Evolutionary conservation across 2,888 invertebrate species (phyloP), one percentile per base, ranked within the genome.

Genomic region (Hypercompe scribonia): DNA sequence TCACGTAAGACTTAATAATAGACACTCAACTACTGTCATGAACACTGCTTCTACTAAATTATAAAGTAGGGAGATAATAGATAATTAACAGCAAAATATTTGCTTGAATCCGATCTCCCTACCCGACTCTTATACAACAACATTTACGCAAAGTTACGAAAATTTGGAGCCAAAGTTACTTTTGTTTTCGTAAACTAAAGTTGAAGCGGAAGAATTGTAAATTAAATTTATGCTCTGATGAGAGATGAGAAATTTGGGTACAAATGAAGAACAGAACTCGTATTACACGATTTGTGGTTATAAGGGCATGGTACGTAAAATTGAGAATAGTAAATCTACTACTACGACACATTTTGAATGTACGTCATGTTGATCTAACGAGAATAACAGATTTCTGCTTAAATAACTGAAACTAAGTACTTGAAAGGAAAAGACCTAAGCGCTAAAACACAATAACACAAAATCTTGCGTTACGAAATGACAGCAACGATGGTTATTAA

Each of bases 121-220:
- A n/a, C 24, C 50, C 10, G n/a, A n/a, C 24, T n/a, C 15, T 58
- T 58, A 28, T 58, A 58, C n/a, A 58, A 58, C 28, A 58, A 58
- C 28, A 58, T 58, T 58, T 58, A 33, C 34, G 24, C 34, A 31
- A 64, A 64, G 65, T 65, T 65, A 36, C 65, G 36, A 36, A 65
- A 34, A 65, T 65, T 36, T 65, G 24, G 15, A 61, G 61, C 31
- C 61, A 61, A 58, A 58, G 61, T 61, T 31, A 31, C 31, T 61
- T 61, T 61, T 61, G 61, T 61, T 61, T 61, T 7, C 31, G 18
- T 61, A 31, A 61, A 61, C 31, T 31, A 61, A 61, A 31, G 18
- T 61, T 61, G 18, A 61, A 18, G 31, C 28, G 61, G 61, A 61
- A 61, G 28, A 31, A 61, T 31, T 31, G 61, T 61, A 61, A 61